Percentiles rank a stretch among this genome's conserved stretches.
These are phyloP conservation scores for Brevimyrus niger DNA, from an alignment of 2,113 vertebrate genomes.

Conservation along the genomic window DNA sequence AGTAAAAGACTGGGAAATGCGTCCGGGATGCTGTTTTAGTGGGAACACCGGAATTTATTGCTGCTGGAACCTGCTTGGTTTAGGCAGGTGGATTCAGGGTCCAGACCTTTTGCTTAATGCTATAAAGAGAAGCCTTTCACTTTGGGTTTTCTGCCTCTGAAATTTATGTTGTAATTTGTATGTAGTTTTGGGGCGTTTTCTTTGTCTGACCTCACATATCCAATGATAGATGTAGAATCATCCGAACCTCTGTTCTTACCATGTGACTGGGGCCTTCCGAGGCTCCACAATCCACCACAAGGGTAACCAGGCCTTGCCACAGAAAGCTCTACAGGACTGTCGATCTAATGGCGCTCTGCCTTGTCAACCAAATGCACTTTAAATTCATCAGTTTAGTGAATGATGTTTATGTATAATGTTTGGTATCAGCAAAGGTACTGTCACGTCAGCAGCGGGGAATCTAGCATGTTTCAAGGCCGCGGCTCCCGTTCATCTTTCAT, in stretches of 20 bases:
- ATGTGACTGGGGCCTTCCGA: neutral
- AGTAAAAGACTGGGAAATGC: neutral
- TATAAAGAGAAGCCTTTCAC: neutral
- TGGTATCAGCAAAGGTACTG: neutral
- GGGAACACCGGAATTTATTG: neutral
- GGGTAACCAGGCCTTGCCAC: neutral
- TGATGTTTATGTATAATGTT: neutral
- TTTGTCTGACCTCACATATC: neutral
- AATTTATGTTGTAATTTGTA: neutral
- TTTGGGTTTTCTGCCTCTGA: neutral
- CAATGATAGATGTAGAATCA: neutral
- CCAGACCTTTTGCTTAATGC: neutral
- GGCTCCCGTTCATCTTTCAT: neutral
- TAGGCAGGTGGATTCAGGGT: neutral
- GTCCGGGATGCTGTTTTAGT: neutral
- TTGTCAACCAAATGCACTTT: neutral
- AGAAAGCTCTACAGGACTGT: neutral
- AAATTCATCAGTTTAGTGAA: neutral
- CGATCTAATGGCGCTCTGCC: neutral
- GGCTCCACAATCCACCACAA: neutral
- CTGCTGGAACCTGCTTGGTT: neutral
- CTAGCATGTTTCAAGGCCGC: neutral
- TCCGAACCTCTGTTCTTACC: slow-evolving; percentile 1
- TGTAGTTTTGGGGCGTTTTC: neutral
- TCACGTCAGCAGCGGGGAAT: neutral